These are phyloP conservation scores for Colius striatus DNA, from an alignment of 2,113 vertebrate genomes.

Conservation along the genomic window DNA sequence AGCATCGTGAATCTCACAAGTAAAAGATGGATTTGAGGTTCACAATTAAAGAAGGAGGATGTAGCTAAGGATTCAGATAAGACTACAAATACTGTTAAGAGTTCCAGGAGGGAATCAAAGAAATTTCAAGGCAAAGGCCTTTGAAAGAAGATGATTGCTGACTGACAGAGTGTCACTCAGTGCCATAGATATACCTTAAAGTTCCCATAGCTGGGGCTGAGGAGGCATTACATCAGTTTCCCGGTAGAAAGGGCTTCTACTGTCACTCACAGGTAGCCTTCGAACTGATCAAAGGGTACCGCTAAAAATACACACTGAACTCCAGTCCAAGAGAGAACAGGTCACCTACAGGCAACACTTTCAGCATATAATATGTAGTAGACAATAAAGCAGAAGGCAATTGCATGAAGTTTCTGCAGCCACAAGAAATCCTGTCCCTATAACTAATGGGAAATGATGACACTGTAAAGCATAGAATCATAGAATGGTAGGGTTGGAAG, in stretches of 20 bases:
- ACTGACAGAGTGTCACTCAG: neutral
- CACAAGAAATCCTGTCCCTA: neutral
- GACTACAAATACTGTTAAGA: neutral
- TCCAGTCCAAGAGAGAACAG: neutral
- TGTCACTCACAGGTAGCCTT: neutral
- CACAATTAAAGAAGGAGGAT: neutral
- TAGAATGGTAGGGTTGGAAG: too few relatives aligned
- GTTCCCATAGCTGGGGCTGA: constrained; percentile 14
- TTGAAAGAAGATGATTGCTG: neutral
- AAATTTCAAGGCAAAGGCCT: constrained; percentile 20
- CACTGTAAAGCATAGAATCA: neutral
- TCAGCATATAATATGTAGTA: neutral
- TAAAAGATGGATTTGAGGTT: neutral
- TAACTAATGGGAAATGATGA: neutral
- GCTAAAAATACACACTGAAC: neutral
- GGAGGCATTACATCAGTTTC: neutral
- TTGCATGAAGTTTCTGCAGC: neutral
- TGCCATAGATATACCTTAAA: neutral
- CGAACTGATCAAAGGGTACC: neutral
- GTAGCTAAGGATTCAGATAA: neutral
- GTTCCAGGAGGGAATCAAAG: neutral
- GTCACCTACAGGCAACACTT: neutral
- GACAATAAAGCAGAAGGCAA: neutral
- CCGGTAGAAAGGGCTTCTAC: neutral
- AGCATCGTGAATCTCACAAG: neutral